A percentile compares a stretch with the other conserved stretches of the same genome.
Evolutionary conservation across 2,797 vertebrate species (phyloP).

Genomic region (Fringilla coelebs): DNA sequence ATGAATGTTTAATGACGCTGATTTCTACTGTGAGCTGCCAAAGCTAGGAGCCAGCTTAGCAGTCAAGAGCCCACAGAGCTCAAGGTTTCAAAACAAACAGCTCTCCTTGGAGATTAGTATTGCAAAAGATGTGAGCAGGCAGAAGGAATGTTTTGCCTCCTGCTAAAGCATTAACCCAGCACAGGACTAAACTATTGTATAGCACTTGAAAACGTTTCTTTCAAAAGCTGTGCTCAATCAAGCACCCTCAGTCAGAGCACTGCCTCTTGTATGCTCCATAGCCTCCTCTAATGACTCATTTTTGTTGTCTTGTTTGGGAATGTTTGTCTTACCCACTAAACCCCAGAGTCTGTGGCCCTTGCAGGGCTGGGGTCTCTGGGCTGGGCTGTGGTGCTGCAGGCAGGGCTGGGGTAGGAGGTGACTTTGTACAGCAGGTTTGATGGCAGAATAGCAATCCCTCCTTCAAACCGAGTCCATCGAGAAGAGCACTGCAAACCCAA

Average conservation of each 20-base stretch:
- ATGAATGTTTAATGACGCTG: background rate
- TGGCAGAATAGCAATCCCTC: background rate
- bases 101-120: background rate
- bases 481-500: background rate
- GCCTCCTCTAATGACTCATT: background rate
- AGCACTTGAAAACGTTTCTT: rapidly evolving
- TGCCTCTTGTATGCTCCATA: background rate
- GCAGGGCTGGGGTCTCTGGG: background rate
- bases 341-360: rapidly evolving
- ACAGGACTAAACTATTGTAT: background rate
- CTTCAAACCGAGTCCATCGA: background rate
- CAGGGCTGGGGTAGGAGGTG: background rate
- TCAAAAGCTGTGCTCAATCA: background rate
- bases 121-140: background rate
- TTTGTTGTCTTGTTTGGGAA: background rate
- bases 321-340: background rate
- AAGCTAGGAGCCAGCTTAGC: background rate
- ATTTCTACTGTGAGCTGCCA: background rate
- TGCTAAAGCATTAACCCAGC: background rate
- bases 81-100: constrained; percentile 9
- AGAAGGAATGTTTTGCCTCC: background rate
- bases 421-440: background rate
- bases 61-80: background rate
- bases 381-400: background rate
- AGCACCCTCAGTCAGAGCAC: background rate